Percentiles rank a stretch among this genome's conserved stretches.
Evolutionary conservation across 1,140 invertebrate species (phyloP).

Genomic region (Panonychus citri): DNA sequence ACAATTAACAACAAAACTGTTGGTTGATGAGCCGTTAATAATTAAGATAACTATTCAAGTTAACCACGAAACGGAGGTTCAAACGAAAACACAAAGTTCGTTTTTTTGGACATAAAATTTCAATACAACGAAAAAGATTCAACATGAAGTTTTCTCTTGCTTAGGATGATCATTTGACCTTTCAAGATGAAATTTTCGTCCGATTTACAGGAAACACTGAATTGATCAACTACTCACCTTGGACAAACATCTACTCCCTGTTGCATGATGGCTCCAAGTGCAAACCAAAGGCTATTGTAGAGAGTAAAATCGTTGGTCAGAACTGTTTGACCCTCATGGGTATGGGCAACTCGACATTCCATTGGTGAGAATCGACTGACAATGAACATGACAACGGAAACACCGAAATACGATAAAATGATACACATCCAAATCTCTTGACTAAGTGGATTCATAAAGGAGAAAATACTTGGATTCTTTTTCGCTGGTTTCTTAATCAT

Average conservation of each 20-base stretch:
- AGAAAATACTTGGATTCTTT: slow-evolving; percentile 27
- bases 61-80: too few species aligned
- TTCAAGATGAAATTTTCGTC: too few species aligned
- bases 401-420: slow-evolving; percentile 28
- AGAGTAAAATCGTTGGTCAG: slow-evolving; percentile 31
- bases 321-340: slow-evolving; percentile 24
- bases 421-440: slow-evolving; percentile 33
- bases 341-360: slow-evolving; percentile 24
- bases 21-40: too few species aligned
- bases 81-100: too few species aligned
- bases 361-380: slow-evolving; percentile 32
- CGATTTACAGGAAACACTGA: too few species aligned
- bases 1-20: too few species aligned
- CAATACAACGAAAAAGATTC: too few species aligned
- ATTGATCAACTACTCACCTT: slow-evolving; percentile 21
- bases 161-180: too few species aligned
- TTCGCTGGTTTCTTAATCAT: slow-evolving; percentile 33
- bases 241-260: slow-evolving; percentile 34
- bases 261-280: slow-evolving; percentile 50
- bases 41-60: too few species aligned
- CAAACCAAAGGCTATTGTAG: slow-evolving; percentile 36
- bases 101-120: too few species aligned
- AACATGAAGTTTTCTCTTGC: too few species aligned
- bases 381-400: slow-evolving; percentile 27
- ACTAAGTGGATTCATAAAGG: slow-evolving; percentile 32